A percentile compares a stretch with the other conserved stretches of the same genome.
Evolutionary conservation across 2,888 invertebrate species (phyloP).

Genomic region (Orchestes rusci): DNA sequence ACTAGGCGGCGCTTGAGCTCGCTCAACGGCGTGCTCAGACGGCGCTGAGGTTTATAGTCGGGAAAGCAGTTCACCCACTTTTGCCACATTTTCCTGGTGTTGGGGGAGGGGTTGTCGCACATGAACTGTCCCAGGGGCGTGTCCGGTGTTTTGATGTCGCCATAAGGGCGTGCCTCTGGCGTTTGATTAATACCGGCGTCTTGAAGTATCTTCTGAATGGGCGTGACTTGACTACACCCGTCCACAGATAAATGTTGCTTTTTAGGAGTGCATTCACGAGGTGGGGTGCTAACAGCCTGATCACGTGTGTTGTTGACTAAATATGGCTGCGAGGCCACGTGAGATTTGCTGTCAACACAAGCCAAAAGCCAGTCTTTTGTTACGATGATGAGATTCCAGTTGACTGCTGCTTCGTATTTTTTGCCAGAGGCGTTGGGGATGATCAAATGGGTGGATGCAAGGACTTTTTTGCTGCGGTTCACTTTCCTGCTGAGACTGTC

Average conservation of each 20-base stretch:
- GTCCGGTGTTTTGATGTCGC: constrained; percentile 46
- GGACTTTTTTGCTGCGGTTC: constrained; percentile 40
- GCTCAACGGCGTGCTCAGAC: constrained; percentile 45
- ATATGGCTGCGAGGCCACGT: background rate
- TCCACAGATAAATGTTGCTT: background rate
- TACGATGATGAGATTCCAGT: constrained; percentile 81
- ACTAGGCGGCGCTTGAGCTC: constrained; percentile 49
- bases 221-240: constrained; percentile 37
- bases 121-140: constrained; percentile 48
- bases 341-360: constrained; percentile 52
- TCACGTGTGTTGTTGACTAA: background rate
- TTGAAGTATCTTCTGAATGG: constrained; percentile 39
- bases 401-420: constrained; percentile 74
- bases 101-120: constrained; percentile 46
- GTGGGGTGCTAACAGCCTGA: background rate
- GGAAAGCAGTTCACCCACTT: constrained; percentile 47
- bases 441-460: constrained; percentile 74
- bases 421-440: constrained; percentile 67
- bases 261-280: background rate
- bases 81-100: constrained; percentile 46
- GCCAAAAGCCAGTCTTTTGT: constrained; percentile 67
- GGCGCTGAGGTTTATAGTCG: constrained; percentile 37
- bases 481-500: constrained; percentile 58
- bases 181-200: constrained; percentile 34
- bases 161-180: constrained; percentile 35